phyloP scores from a whole-genome alignment of 1,140 invertebrate genomes.

The Lasioglossum albipes region DNA sequence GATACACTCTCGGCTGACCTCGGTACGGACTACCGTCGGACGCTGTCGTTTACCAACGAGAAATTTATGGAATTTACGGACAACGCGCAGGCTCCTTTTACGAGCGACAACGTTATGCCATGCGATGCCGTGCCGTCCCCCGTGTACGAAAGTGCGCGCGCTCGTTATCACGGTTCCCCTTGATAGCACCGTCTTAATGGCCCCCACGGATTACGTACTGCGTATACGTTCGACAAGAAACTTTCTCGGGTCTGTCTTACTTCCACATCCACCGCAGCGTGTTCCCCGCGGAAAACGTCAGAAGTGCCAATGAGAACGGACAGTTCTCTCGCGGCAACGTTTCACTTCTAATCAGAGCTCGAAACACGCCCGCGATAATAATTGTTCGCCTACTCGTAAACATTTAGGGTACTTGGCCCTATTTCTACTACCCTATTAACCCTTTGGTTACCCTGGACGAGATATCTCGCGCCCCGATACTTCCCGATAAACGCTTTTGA shows the following conservation, averaged over 20 bases:
- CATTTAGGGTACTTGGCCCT: too few relatives aligned
- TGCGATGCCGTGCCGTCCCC: not conserved
- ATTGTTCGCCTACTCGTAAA: too few relatives aligned
- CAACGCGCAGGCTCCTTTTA: not conserved
- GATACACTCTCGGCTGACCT: not conserved
- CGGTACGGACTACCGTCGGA: not conserved
- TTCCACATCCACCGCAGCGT: not conserved
- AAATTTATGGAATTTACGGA: slow-evolving; percentile 6
- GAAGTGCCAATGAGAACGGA: too few relatives aligned
- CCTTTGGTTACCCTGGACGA: too few relatives aligned
- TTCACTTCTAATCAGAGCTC: too few relatives aligned
- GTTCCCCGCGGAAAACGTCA: not conserved
- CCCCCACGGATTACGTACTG: not conserved
- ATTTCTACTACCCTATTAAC: too few relatives aligned
- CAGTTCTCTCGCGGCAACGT: too few relatives aligned
- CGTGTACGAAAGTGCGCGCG: slow-evolving; percentile 1
- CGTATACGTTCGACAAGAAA: not conserved
- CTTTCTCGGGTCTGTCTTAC: not conserved
- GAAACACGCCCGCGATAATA: too few relatives aligned
- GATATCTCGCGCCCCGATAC: too few relatives aligned
- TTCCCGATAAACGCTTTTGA: too few relatives aligned
- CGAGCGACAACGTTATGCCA: not conserved
- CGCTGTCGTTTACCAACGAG: not conserved
- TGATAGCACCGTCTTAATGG: slow-evolving; percentile 1
- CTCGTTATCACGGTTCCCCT: not conserved